phyloP scores from a whole-genome alignment of 2,113 vertebrate genomes.

The Casuarius casuarius region DNA sequence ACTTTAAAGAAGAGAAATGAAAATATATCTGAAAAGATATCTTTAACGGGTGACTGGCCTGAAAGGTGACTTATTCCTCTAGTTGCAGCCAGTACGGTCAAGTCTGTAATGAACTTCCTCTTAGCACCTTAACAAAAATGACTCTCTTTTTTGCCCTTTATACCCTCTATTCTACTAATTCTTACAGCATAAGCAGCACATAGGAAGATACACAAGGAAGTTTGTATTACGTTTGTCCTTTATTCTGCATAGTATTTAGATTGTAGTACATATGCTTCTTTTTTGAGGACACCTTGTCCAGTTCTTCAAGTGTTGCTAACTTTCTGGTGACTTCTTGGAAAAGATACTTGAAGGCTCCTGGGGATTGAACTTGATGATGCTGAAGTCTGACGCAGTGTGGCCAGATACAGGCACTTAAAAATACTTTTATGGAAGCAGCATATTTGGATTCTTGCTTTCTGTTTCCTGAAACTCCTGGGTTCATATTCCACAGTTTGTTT shows the following conservation, averaged over 20 bases:
- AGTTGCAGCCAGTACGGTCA: accelerated
- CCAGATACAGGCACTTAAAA: not conserved
- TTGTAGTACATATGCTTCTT: not conserved
- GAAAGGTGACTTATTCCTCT: not conserved
- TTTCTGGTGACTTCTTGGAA: slow-evolving; percentile 38
- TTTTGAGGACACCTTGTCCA: slow-evolving; percentile 47
- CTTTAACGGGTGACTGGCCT: not conserved
- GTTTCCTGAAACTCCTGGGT: slow-evolving; percentile 21
- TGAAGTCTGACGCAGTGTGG: not conserved
- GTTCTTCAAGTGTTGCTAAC: not conserved
- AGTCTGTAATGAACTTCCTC: not conserved
- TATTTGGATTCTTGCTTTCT: not conserved
- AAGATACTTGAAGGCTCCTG: not conserved
- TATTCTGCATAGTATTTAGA: not conserved
- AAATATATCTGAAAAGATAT: not conserved
- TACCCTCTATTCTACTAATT: not conserved
- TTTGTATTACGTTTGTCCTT: not conserved
- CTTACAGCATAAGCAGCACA: not conserved
- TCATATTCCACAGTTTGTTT: not conserved
- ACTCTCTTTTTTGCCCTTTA: not conserved
- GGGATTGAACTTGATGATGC: not conserved
- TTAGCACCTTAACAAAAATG: not conserved
- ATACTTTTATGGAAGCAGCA: not conserved
- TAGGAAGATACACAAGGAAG: not conserved
- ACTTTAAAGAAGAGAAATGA: not conserved